Conservation (phyloP, 2,888 invertebrate species). For the Pandemis cinnamomeana region DNA sequence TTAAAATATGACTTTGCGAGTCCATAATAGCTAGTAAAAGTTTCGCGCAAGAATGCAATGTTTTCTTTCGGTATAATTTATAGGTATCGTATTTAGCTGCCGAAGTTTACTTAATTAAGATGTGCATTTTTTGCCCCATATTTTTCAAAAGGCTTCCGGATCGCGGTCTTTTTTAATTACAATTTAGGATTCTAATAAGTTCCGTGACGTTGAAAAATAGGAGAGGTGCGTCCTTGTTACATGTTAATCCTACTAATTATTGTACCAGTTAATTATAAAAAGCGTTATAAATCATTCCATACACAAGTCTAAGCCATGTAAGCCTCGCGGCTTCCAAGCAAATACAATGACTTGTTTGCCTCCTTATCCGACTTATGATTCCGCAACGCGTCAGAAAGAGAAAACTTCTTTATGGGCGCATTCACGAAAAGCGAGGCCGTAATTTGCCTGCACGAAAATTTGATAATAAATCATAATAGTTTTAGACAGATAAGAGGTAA, state of each 20-base stretch:
- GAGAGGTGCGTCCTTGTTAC: slow-evolving; percentile 58
- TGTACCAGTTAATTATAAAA: slow-evolving; percentile 79
- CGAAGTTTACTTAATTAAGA: slow-evolving; percentile 38
- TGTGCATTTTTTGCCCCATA: slow-evolving; percentile 44
- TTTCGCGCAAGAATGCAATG: neutral
- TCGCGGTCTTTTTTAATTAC: slow-evolving; percentile 59
- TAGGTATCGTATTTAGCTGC: slow-evolving; percentile 5
- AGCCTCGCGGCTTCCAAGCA: slow-evolving; percentile 71
- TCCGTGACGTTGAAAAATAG: slow-evolving; percentile 68
- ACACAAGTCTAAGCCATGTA: slow-evolving; percentile 65
- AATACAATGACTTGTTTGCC: slow-evolving; percentile 66
- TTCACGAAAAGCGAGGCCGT: slow-evolving; percentile 74
- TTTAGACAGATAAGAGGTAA: slow-evolving; percentile 80
- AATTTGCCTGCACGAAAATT: slow-evolving; percentile 84
- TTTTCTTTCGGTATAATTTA: slow-evolving; percentile 2
- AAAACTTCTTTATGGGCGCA: slow-evolving; percentile 55
- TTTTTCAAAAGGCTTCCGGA: slow-evolving; percentile 56
- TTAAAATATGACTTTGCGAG: slow-evolving; percentile 7
- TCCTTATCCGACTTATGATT: slow-evolving; percentile 64
- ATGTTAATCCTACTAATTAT: slow-evolving; percentile 80
- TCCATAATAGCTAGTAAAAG: neutral
- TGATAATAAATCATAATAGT: slow-evolving; percentile 84
- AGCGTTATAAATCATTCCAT: slow-evolving; percentile 75
- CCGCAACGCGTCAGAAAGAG: slow-evolving; percentile 63
- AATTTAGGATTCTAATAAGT: slow-evolving; percentile 63